phyloP scores from a whole-genome alignment of 2,797 vertebrate species.

The Halcyon chelicuti region DNA sequence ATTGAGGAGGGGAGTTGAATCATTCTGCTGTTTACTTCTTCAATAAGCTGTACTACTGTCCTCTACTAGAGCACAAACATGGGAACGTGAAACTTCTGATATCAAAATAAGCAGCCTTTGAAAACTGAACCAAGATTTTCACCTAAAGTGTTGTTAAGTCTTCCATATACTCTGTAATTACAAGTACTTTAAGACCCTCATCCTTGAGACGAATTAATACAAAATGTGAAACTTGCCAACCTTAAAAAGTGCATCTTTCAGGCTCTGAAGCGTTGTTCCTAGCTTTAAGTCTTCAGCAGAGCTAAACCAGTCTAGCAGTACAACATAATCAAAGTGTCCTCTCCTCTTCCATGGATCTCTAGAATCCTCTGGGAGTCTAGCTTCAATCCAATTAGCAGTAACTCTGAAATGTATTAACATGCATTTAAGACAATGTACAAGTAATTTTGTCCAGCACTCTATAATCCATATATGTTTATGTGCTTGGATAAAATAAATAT shows the following conservation, averaged over 20 bases:
- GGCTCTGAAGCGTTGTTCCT: constrained; percentile 91
- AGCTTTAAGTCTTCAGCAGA: constrained; percentile 87
- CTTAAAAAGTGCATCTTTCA: constrained; percentile 97
- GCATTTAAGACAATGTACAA: not conserved
- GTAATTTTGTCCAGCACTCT: not conserved
- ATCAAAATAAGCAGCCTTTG: not conserved
- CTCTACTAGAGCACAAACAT: not conserved
- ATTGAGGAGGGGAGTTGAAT: not conserved
- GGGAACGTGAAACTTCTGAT: not conserved
- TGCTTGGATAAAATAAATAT: not conserved
- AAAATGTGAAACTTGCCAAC: constrained; percentile 71
- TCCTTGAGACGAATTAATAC: not conserved
- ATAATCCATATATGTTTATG: not conserved
- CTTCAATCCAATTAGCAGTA: constrained; percentile 91
- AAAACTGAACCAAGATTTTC: not conserved
- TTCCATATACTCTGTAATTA: not conserved
- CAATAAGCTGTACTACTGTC: not conserved
- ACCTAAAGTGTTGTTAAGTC: not conserved
- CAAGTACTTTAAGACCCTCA: not conserved
- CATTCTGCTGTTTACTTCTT: not conserved
- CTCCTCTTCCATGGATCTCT: constrained; percentile 88
- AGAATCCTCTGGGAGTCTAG: constrained; percentile 89
- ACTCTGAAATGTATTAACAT: constrained; percentile 82
- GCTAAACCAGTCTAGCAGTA: constrained; percentile 96
- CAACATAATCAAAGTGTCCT: constrained; percentile 88